Evolutionary conservation across 92 coral and sea anemone genomes (phyloP).

Genomic region (Palythoa heliodiscus): DNA sequence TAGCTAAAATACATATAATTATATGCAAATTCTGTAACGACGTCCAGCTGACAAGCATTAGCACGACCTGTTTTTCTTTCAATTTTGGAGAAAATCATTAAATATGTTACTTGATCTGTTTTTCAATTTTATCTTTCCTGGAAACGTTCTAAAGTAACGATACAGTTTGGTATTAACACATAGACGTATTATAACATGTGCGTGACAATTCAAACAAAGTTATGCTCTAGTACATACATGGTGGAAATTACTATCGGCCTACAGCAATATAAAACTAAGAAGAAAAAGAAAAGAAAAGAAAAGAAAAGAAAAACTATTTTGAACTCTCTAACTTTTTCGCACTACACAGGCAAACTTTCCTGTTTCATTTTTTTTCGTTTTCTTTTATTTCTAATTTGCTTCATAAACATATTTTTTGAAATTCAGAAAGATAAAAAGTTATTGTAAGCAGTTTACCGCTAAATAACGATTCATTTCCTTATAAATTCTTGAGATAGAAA

Average conservation of each 20-base stretch:
- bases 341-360: too few species aligned
- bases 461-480: too few species aligned
- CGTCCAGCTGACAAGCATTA: background rate
- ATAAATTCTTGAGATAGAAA: background rate
- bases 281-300: background rate
- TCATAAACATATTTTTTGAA: too few species aligned
- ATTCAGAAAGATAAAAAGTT: too few species aligned
- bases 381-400: too few species aligned
- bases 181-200: background rate
- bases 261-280: background rate
- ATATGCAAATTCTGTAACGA: conserved; percentile 3
- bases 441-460: too few species aligned
- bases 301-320: background rate
- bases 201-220: conserved; percentile 8
- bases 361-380: background rate
- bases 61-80: conserved; percentile 3
- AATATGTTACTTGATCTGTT: background rate
- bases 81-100: background rate
- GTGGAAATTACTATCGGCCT: background rate
- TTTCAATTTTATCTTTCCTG: background rate
- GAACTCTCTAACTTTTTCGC: background rate
- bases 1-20: background rate
- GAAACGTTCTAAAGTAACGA: background rate
- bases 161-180: background rate
- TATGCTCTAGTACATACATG: background rate